Evolutionary conservation across 1,140 invertebrate genomes (phyloP).

Genomic region (Andricus grossulariae): DNA sequence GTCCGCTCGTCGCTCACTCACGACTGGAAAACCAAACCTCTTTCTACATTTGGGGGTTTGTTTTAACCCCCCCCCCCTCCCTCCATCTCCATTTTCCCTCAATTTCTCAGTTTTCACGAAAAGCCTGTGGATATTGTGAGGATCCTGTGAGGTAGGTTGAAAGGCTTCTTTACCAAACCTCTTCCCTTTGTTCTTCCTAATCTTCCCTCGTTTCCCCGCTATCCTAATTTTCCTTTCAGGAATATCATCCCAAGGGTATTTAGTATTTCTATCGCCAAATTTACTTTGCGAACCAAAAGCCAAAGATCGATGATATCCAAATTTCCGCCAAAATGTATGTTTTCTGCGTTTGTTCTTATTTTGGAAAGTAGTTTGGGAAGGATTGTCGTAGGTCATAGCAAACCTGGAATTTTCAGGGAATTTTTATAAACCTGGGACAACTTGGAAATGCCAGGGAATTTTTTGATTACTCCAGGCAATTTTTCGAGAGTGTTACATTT

Average conservation of each 20-base stretch:
- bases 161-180: constrained; percentile 18
- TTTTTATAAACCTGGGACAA: too few relatives aligned
- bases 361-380: too few relatives aligned
- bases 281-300: neutral
- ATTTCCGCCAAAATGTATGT: neutral
- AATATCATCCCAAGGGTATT: constrained; percentile 8
- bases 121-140: constrained; percentile 5
- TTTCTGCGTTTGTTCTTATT: neutral
- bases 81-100: neutral
- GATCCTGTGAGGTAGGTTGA: neutral
- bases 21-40: constrained; percentile 29
- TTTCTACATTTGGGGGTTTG: neutral
- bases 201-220: constrained; percentile 6
- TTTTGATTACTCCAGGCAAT: too few relatives aligned
- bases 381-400: too few relatives aligned
- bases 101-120: neutral
- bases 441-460: too few relatives aligned
- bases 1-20: constrained; percentile 36
- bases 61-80: constrained; percentile 40
- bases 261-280: neutral
- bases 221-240: constrained; percentile 7
- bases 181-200: constrained; percentile 24
- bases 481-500: too few relatives aligned
- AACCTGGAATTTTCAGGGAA: too few relatives aligned
- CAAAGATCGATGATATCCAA: neutral